phyloP scores from a whole-genome alignment of 2,888 invertebrate species.

The Cacoxenus indagator region DNA sequence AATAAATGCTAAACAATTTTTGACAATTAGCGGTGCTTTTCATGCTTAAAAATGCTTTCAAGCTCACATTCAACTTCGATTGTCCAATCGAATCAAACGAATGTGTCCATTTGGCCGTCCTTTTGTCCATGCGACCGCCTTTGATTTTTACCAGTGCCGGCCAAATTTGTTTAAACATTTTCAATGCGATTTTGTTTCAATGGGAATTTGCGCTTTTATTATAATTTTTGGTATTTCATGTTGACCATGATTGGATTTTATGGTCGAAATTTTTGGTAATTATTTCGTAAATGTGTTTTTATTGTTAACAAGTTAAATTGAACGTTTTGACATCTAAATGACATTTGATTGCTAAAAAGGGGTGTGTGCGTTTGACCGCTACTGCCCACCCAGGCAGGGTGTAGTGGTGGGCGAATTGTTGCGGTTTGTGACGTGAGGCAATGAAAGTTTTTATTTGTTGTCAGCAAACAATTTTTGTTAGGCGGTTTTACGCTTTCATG shows the following conservation, averaged over 20 bases:
- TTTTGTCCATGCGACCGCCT: slow-evolving; percentile 26
- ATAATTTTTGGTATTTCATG: slow-evolving; percentile 7
- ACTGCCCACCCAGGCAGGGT: not conserved
- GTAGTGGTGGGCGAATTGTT: not conserved
- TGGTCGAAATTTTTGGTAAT: slow-evolving; percentile 21
- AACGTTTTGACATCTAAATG: slow-evolving; percentile 56
- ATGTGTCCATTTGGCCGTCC: not conserved
- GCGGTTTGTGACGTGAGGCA: slow-evolving; percentile 17
- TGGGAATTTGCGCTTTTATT: slow-evolving; percentile 31
- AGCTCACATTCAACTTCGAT: slow-evolving; percentile 11
- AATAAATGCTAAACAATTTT: slow-evolving; percentile 56
- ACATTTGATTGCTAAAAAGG: slow-evolving; percentile 49
- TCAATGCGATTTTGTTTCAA: slow-evolving; percentile 39
- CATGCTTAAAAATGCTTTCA: slow-evolving; percentile 41
- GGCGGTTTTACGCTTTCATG: not conserved
- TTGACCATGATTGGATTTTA: slow-evolving; percentile 4
- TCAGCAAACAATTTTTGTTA: slow-evolving; percentile 20
- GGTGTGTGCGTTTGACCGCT: not conserved
- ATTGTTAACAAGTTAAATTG: slow-evolving; percentile 51
- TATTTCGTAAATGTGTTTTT: slow-evolving; percentile 45
- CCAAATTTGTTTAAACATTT: slow-evolving; percentile 58
- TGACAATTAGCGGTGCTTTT: slow-evolving; percentile 65
- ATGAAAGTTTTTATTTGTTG: slow-evolving; percentile 22
- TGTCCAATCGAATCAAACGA: too few relatives aligned
- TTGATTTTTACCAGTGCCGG: slow-evolving; percentile 57